Percentiles rank a stretch among this genome's conserved stretches.
Conservation (phyloP, 1,140 invertebrate genomes). For the Zaprionus lachaisei region DNA sequence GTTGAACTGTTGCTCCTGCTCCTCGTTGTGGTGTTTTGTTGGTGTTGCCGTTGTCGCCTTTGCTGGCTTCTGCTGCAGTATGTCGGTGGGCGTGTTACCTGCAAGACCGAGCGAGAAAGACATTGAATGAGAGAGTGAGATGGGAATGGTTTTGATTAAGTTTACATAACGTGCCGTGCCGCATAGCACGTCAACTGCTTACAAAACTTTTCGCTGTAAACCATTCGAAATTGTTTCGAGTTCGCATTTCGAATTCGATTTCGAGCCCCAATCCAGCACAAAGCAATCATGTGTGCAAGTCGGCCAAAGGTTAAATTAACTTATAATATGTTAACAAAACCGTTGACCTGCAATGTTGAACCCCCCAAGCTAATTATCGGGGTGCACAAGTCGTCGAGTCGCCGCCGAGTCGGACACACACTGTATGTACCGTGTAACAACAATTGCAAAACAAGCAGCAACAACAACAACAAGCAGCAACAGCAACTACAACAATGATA, state of each 20-base stretch:
- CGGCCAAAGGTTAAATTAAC: constrained; percentile 79
- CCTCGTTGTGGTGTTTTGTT: constrained; percentile 45
- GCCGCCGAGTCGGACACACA: constrained; percentile 41
- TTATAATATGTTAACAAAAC: constrained; percentile 82
- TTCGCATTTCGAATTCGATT: background rate
- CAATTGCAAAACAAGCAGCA: constrained; percentile 28
- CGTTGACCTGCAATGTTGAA: constrained; percentile 77
- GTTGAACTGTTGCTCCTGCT: constrained; percentile 58
- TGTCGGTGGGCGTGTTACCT: constrained; percentile 79
- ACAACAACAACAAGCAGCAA: no score
- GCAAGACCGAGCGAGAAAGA: constrained; percentile 1
- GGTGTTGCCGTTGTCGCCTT: constrained; percentile 75
- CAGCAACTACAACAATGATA: constrained; percentile 9
- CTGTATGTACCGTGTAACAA: constrained; percentile 22
- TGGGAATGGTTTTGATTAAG: background rate
- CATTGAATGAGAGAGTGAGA: background rate
- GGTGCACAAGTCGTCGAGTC: constrained; percentile 55
- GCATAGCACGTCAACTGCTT: constrained; percentile 22
- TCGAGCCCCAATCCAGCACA: constrained; percentile 3
- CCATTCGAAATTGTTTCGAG: constrained; percentile 9
- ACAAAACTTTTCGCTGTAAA: constrained; percentile 37
- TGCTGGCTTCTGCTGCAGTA: constrained; percentile 75
- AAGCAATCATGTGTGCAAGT: constrained; percentile 53
- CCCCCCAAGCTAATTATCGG: constrained; percentile 76
- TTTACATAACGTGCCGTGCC: background rate